Base-by-base conservation (phyloP, 2,797 vertebrate species). In the Sorex maritimensis region DNA sequence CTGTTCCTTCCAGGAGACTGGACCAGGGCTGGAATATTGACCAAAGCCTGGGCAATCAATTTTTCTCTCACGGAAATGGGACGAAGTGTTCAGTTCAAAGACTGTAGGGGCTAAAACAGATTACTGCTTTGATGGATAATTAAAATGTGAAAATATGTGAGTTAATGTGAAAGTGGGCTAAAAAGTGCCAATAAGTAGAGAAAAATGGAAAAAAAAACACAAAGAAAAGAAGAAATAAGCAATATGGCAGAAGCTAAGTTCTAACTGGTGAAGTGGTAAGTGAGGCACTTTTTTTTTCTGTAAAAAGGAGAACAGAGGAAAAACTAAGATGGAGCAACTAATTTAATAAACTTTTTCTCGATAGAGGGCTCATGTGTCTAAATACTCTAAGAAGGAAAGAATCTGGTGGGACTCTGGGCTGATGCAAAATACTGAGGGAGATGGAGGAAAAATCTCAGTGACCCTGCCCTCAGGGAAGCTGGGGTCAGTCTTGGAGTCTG, bases 381-480 rank as follows among this genome's bases (percentile, higher is more conserved):
- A 67, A 73, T 34, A 72, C 1, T 49, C 5, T 44, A 7, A 74
- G 38, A n/a, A 46, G 58, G 49, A 65, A 88, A 86, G 34, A 38
- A 23, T 8, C 9, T 34, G 1, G 0, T 0, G 19, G 69, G 67
- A 28, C 2, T 0, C 9, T 2, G 12, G 28, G 7, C 28, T n/a
- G 28, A 82, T 19, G 17, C 38, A 61, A 23, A 61, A 17, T 21
- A 23, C 14, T 21, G 2, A 21, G 26, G 44, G 49, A 30, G 30
- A 0, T 3, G 30, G 10, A 23, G 58, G 15, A n/a, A 28, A 28
- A 19, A 13, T 38, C 38, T 49, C 26, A 55, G n/a, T 3, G 0
- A 1, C 65, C 17, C 24, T n/a, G 11, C 58, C 74, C n/a, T 52
- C 68, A 58, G 63, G 9, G 17, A 15, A 55, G 65, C 17, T 17